Evolutionary conservation across 2,797 vertebrate genomes (phyloP), one percentile per base, ranked within the genome.

Genomic region (Picus viridis): DNA sequence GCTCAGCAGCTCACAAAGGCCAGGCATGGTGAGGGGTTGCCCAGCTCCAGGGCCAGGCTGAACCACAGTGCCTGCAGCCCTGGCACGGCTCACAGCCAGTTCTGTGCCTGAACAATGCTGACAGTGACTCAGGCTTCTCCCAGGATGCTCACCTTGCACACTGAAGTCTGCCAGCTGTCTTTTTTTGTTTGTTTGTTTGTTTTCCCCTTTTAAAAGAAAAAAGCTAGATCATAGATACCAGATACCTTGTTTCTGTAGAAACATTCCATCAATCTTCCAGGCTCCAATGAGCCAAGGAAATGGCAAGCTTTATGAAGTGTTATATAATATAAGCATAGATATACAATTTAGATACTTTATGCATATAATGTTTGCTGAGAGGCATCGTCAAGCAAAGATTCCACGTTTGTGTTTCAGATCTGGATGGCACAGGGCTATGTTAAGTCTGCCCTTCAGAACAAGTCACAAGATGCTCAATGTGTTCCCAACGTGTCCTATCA

Each of bases 1-100:
- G 4, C 4, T 26, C 30, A 30, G 56, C 51, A 27, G 47, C 54
- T 45, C 26, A 7, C 9, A 2, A 5, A n/a, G 62, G 41, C 16
- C 24, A 24, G 43, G 59, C 24, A 2, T 3, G 0, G 75, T 0
- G 0, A 32, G 17, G 30, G n/a, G 17, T 45, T 49, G 41, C 22
- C 4, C 16, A 7, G 7, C 11, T 23, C 76, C 19, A 0, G 29
- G 11, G 23, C 57, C 47, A 22, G 17, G 41, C 49, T 24, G 13
- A 32, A 23, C 32, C 7, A 0, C 32, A 12, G 22, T 36, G 4
- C 7, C 34, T 9, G 2, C 53, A 71, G 45, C 20, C 23, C 34
- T 0, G 5, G 16, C 32, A 36, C 17, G 9, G 45, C 22, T 13
- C 45, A 34, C 23, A 1, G 68, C 14, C 16, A 0, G 3, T 39